Percentiles rank a stretch among this genome's conserved stretches.
These are phyloP conservation scores for Eristalis arbustorum DNA, from an alignment of 2,888 invertebrate genomes.

Conservation along the genomic window DNA sequence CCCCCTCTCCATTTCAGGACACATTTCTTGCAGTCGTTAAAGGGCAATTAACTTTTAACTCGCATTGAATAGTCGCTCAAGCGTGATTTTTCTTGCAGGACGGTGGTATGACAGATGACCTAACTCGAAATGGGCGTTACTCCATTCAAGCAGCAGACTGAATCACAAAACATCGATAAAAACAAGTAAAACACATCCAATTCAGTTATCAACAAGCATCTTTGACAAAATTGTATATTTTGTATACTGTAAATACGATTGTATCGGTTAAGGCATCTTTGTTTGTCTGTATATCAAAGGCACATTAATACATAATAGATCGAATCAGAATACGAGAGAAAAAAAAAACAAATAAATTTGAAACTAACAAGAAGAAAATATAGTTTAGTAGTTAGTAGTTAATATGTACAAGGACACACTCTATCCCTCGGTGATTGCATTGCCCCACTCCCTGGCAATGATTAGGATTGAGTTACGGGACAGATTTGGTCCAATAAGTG, in stretches of 20 bases:
- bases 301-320: constrained; percentile 50
- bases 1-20: too few relatives aligned
- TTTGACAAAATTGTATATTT: constrained; percentile 59
- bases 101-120: too few relatives aligned
- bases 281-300: constrained; percentile 49
- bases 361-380: constrained; percentile 28
- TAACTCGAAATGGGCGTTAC: too few relatives aligned
- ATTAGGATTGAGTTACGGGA: constrained; percentile 78
- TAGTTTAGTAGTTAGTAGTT: background rate
- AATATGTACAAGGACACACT: constrained; percentile 54
- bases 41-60: too few relatives aligned
- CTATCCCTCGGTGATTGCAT: constrained; percentile 71
- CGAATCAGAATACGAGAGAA: background rate
- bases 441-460: constrained; percentile 78
- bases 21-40: too few relatives aligned
- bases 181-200: background rate
- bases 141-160: too few relatives aligned
- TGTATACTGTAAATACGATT: constrained; percentile 59
- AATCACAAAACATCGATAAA: background rate
- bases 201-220: constrained; percentile 39
- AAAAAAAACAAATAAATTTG: constrained; percentile 15
- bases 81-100: too few relatives aligned
- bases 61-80: too few relatives aligned
- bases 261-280: constrained; percentile 42
- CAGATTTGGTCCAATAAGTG: constrained; percentile 78